Evolutionary conservation across 2,113 vertebrate genomes (phyloP), one percentile per base, ranked within the genome.

Genomic region (Lichenostomus cassidix): DNA sequence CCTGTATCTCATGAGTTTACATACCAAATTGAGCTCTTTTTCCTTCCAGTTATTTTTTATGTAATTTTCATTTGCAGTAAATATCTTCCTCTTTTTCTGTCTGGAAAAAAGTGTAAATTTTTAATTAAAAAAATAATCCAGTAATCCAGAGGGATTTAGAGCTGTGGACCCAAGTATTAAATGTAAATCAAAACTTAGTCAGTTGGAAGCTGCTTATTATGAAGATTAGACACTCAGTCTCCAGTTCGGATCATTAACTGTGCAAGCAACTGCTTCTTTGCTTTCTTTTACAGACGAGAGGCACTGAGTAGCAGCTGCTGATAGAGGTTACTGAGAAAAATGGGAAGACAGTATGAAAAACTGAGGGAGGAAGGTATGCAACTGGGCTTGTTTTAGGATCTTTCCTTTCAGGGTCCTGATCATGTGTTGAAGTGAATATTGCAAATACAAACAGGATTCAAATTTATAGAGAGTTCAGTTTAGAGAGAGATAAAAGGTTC

Each of bases 211-310:
- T 96, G 92, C 92, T 95, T 96, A 83, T 96, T 92, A 93, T 78
- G 89, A 95, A 97, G 92, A 95, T 97, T 86, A 97, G 96, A 95
- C 93, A 77, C 84, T 93, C 89, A 73, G 94, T 95, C 96, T 97
- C 95, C 95, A 91, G 90, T 83, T 65, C 62, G 21, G 85, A 87
- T 94, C 95, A 90, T 94, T 67, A 63, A 63, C 78, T 89, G 41
- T 93, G 74, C 78, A 92, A 88, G 95, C 95, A 95, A 96, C 46
- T 42, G 92, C 85, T 91, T 64, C 94, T 92, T 88, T 83, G 62
- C 60, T 59, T 56, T 69, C 82, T 90, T 85, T 86, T 80, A 44
- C 95, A 92, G 67, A 83, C 6, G 44, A 97, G 96, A 96, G 90
- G 83, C 90, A 89, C 58, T 65, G 89, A 95, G 88, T 65, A 97